Base-by-base conservation (phyloP, 2,888 invertebrate species). In the Peribatodes rhomboidaria region DNA sequence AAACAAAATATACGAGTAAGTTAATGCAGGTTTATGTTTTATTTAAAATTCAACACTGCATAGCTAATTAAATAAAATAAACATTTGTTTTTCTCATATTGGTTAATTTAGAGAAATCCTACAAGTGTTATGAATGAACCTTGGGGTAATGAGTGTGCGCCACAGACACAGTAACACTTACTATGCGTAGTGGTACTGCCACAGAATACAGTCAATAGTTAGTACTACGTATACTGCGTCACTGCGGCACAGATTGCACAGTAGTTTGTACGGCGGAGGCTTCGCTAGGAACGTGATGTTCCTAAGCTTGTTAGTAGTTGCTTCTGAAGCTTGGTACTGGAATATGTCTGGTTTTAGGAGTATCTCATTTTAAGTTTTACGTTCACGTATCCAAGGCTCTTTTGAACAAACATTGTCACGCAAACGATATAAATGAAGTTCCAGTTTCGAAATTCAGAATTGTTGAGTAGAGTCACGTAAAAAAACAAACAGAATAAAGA, bases 41-140 rank as follows among this genome's bases (percentile, higher is more conserved):
- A 27, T 27, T 27, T 6, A 6, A 27, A 27, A 27, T 2, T 2
- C 27, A 27, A 6, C 6, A 27, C 3, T 27, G 27, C 27, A 6
- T 27, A 27, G 27, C 27, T 4, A 27, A 27, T 27, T 27, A 4
- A 27, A 2, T 27, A 27, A 27, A 27, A 27, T 27, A 27, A 27
- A 27, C 27, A 27, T 27, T 4, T 4, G 6, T 27, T 27, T 27
- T 4, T 27, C 46, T 22, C 41, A 54, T 37, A 56, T 59, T 60
- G 62, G 68, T 70, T 70, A 72, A 72, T 72, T 70, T 67, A 64
- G 61, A 66, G 72, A 70, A 72, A 67, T 72, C 71, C 61, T 67
- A 70, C 63, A 72, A 68, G 70, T 57, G 65, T 10, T 64, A 67
- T 67, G 67, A 65, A 70, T 70, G 70, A 54, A 20, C 70, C 72